phyloP scores from a whole-genome alignment of 2,888 invertebrate species.

The Melitaea athalia region DNA sequence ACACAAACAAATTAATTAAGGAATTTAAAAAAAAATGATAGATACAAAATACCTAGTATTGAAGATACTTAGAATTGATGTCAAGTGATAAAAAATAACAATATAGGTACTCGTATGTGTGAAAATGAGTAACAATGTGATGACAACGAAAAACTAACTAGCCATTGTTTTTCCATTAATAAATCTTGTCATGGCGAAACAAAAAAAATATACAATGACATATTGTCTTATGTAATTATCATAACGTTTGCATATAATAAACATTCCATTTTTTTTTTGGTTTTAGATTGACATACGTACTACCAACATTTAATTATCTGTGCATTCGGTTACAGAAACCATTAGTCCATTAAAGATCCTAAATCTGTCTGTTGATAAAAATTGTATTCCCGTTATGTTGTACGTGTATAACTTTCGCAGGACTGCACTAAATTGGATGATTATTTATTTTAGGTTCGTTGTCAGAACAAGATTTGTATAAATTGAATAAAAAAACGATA shows the following conservation, averaged over 20 bases:
- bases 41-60: too few relatives aligned
- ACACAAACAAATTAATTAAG: too few relatives aligned
- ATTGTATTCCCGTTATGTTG: too few relatives aligned
- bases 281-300: background rate
- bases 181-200: constrained; percentile 39
- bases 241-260: constrained; percentile 14
- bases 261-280: constrained; percentile 5
- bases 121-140: constrained; percentile 29
- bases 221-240: constrained; percentile 45
- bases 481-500: too few relatives aligned
- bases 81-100: constrained; percentile 35
- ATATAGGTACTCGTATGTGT: background rate
- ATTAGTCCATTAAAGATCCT: background rate
- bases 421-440: background rate
- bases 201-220: constrained; percentile 49
- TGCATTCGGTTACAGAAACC: too few relatives aligned
- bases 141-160: constrained; percentile 44
- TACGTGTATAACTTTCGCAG: too few relatives aligned
- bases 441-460: too few relatives aligned
- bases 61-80: background rate
- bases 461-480: too few relatives aligned
- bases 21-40: too few relatives aligned
- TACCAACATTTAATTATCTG: background rate
- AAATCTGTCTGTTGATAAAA: background rate
- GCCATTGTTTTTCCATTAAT: constrained; percentile 46